These are phyloP conservation scores for Pectinophora gossypiella DNA, from an alignment of 1,140 invertebrate genomes.

Conservation along the genomic window DNA sequence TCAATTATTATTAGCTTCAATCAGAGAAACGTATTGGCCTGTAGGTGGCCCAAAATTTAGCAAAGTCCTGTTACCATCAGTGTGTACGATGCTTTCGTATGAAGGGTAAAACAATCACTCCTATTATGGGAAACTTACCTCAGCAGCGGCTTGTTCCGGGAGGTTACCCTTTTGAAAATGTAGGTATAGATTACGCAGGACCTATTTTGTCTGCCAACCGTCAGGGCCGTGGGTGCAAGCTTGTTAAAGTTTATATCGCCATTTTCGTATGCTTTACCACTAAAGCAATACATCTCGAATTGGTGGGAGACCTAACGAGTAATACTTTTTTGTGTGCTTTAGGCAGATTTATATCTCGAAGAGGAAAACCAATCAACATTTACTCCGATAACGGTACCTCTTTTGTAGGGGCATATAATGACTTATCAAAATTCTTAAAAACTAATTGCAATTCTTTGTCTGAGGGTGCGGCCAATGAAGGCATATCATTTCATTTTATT, in stretches of 20 bases:
- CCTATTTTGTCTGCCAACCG: background rate
- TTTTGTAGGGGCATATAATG: no score
- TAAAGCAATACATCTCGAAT: background rate
- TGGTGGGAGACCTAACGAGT: background rate
- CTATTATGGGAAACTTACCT: slow-evolving; percentile 1
- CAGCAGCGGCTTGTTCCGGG: slow-evolving; percentile 1
- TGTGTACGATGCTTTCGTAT: background rate
- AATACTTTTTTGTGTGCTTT: background rate
- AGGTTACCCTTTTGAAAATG: slow-evolving; percentile 3
- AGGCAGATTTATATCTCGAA: no score
- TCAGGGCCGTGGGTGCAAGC: background rate
- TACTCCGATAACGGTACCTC: no score
- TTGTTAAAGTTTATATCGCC: background rate
- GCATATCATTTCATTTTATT: no score
- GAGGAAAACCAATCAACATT: no score
- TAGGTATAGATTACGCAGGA: background rate
- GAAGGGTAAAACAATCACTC: background rate
- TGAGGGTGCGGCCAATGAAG: no score
- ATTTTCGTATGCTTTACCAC: background rate
- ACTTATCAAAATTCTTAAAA: no score
- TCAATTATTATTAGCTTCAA: background rate
- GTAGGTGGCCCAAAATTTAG: background rate
- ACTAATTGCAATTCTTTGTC: no score
- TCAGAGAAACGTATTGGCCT: background rate
- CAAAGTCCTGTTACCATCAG: background rate